phyloP scores from a whole-genome alignment of 2,797 vertebrate species.

The Rousettus madagascariensis region DNA sequence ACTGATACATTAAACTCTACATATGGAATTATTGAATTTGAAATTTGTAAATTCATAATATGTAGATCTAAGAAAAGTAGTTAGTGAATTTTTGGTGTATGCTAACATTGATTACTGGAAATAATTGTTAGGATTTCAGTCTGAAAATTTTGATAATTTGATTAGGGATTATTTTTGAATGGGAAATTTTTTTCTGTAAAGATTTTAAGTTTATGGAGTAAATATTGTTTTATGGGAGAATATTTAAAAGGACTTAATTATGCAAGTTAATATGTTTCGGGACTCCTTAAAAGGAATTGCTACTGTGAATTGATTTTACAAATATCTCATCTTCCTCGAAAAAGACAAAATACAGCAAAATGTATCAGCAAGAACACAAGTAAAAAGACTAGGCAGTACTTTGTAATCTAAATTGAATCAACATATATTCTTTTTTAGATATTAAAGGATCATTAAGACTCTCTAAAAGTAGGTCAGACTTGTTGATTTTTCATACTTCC shows the following conservation, averaged over 20 bases:
- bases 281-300: background rate
- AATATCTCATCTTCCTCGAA: background rate
- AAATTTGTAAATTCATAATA: background rate
- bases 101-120: background rate
- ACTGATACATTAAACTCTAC: background rate
- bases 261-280: slow-evolving; percentile 35
- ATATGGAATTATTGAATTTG: slow-evolving; percentile 18
- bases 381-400: background rate
- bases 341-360: background rate
- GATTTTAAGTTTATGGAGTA: slow-evolving; percentile 32
- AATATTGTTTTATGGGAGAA: slow-evolving; percentile 33
- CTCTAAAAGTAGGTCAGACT: background rate
- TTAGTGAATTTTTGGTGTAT: slow-evolving; percentile 30
- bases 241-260: slow-evolving; percentile 29
- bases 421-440: background rate
- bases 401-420: slow-evolving; percentile 24
- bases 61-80: background rate
- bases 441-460: background rate
- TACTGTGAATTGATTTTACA: slow-evolving; percentile 30
- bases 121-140: background rate
- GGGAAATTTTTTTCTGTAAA: slow-evolving; percentile 10
- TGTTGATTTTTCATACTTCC: slow-evolving; percentile 16
- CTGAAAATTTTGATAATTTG: slow-evolving; percentile 44
- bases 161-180: slow-evolving; percentile 38
- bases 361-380: background rate